Conservation (phyloP, 2,797 vertebrate genomes). For the Ctenochaetus hawaiiensis region DNA sequence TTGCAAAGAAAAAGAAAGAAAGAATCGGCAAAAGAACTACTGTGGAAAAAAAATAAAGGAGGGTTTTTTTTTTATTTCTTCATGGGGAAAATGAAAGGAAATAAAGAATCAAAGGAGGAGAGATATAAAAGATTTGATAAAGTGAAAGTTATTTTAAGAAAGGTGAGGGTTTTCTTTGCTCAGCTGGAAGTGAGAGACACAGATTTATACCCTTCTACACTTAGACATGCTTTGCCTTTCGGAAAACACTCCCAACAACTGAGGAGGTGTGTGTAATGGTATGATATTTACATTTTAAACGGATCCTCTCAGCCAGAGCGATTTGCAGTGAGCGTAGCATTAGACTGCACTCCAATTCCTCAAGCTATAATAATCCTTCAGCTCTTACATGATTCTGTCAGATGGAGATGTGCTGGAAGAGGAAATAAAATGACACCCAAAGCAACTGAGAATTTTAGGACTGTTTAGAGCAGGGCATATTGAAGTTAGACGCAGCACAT, state of each 20-base stretch:
- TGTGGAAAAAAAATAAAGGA: slow-evolving; percentile 27
- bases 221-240: background rate
- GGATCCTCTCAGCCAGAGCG: slow-evolving; percentile 17
- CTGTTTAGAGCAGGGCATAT: slow-evolving; percentile 6
- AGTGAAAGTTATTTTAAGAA: slow-evolving; percentile 40
- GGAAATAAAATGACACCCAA: slow-evolving; percentile 25
- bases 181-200: slow-evolving; percentile 13
- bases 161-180: slow-evolving; percentile 15
- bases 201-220: slow-evolving; percentile 13
- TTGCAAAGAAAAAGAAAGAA: slow-evolving; percentile 40
- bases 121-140: slow-evolving; percentile 36
- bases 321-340: slow-evolving; percentile 39
- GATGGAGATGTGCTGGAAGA: slow-evolving; percentile 7
- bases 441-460: slow-evolving; percentile 19
- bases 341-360: slow-evolving; percentile 20
- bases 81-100: slow-evolving; percentile 35
- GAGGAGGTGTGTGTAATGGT: slow-evolving; percentile 12
- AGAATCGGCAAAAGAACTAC: slow-evolving; percentile 19
- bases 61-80: slow-evolving; percentile 29
- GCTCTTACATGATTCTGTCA: slow-evolving; percentile 20
- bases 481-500: slow-evolving; percentile 17
- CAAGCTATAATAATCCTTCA: slow-evolving; percentile 25
- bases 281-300: slow-evolving; percentile 53
- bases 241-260: slow-evolving; percentile 19
- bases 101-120: slow-evolving; percentile 51